Conservation (phyloP, 64 coral and sea anemone genomes). For the Montipora capricornis region DNA sequence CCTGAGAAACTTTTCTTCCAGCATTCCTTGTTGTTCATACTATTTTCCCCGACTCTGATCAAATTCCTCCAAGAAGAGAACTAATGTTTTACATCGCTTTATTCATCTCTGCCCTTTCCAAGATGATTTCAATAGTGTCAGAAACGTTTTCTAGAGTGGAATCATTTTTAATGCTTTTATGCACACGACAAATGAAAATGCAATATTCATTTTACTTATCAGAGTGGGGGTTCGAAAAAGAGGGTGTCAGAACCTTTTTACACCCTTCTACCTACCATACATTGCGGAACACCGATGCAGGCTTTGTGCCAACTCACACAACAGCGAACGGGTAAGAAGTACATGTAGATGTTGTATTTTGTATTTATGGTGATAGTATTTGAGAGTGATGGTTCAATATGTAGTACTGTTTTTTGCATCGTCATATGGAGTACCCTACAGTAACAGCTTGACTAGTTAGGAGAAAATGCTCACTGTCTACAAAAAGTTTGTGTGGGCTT, state of each 20-base stretch:
- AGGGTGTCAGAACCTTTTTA: slow-evolving; percentile 24
- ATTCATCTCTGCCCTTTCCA: too few species aligned
- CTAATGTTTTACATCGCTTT: too few species aligned
- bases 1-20: too few species aligned
- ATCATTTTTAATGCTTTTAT: background rate
- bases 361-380: background rate
- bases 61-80: too few species aligned
- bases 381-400: background rate
- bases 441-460: background rate
- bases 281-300: slow-evolving; percentile 32
- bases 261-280: slow-evolving; percentile 18
- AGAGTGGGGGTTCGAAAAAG: background rate
- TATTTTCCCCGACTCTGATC: too few species aligned
- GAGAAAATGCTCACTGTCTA: too few species aligned
- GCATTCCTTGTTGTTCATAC: too few species aligned
- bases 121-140: too few species aligned
- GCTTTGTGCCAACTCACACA: background rate
- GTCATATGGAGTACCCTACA: background rate
- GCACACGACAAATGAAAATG: background rate
- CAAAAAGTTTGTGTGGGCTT: too few species aligned
- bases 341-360: background rate
- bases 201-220: background rate
- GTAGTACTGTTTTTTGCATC: background rate
- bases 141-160: too few species aligned
- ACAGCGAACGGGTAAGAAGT: background rate